Conservation (phyloP, 2,797 vertebrate species). For the Helostoma temminkii region DNA sequence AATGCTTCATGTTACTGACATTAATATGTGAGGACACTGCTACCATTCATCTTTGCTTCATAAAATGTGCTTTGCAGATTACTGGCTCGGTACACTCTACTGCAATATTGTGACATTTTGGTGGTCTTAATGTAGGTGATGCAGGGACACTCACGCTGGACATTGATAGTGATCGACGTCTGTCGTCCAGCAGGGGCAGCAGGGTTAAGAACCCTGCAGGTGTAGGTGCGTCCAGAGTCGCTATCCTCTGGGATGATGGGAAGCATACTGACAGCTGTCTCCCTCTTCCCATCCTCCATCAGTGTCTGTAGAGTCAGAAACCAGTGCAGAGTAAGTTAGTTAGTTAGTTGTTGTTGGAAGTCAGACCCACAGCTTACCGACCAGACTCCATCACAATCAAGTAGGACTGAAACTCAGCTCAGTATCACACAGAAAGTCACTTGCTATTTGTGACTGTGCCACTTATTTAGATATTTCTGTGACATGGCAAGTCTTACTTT, state of each 20-base stretch:
- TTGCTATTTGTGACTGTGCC: slow-evolving; percentile 4
- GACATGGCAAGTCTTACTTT: slow-evolving; percentile 60
- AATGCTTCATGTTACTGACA: slow-evolving; percentile 29
- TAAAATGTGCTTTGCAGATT: slow-evolving; percentile 9
- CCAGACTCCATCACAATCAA: background rate
- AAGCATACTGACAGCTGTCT: slow-evolving; percentile 88
- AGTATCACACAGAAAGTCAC: slow-evolving; percentile 28
- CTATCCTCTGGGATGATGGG: slow-evolving; percentile 88
- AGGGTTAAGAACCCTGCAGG: slow-evolving; percentile 90
- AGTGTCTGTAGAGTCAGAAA: slow-evolving; percentile 71
- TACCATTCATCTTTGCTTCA: background rate
- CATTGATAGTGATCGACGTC: slow-evolving; percentile 89
- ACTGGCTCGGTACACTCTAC: background rate
- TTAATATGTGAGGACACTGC: background rate
- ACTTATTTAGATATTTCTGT: slow-evolving; percentile 51
- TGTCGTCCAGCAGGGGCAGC: slow-evolving; percentile 90
- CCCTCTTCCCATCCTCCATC: slow-evolving; percentile 88
- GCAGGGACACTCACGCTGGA: slow-evolving; percentile 88
- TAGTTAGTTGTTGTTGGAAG: slow-evolving; percentile 13
- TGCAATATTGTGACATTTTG: background rate
- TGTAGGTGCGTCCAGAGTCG: slow-evolving; percentile 89
- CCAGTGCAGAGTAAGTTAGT: slow-evolving; percentile 14
- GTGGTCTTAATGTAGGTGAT: slow-evolving; percentile 16
- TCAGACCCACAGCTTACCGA: slow-evolving; percentile 1
- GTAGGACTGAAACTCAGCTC: slow-evolving; percentile 21